Percentiles rank a stretch among this genome's conserved stretches.
Conservation (phyloP, 2,797 vertebrate genomes). For the Hyperoplus immaculatus region DNA sequence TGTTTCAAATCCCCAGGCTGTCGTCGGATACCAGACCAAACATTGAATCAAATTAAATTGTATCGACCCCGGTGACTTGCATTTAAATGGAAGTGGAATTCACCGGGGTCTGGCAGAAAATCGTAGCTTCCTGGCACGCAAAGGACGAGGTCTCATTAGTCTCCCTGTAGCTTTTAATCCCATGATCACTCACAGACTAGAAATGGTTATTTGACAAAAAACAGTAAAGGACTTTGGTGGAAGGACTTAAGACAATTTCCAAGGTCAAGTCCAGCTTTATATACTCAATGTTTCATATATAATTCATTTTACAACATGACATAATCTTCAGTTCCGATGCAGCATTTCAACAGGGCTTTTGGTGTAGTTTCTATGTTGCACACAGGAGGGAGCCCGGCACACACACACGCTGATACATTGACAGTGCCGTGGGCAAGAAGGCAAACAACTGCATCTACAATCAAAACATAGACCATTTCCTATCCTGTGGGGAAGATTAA, state of each 20-base stretch:
- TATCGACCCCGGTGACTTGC: not conserved
- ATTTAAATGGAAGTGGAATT: not conserved
- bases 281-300: not conserved
- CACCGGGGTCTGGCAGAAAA: not conserved
- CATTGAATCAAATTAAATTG: not conserved
- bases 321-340: not conserved
- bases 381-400: conserved; percentile 66
- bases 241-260: not conserved
- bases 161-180: not conserved
- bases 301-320: too few species aligned
- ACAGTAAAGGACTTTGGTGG: too few species aligned
- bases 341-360: not conserved
- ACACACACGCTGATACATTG: conserved; percentile 25
- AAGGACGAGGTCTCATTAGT: not conserved
- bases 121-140: not conserved
- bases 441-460: conserved; percentile 26
- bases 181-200: not conserved
- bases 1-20: not conserved
- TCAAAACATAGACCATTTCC: conserved; percentile 19
- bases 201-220: not conserved
- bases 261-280: not conserved
- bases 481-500: not conserved
- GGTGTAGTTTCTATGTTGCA: conserved; percentile 4
- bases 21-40: not conserved
- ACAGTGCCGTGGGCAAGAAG: not conserved